Conservation (phyloP, 2,797 vertebrate species). For the Amphiprion clarkii region DNA sequence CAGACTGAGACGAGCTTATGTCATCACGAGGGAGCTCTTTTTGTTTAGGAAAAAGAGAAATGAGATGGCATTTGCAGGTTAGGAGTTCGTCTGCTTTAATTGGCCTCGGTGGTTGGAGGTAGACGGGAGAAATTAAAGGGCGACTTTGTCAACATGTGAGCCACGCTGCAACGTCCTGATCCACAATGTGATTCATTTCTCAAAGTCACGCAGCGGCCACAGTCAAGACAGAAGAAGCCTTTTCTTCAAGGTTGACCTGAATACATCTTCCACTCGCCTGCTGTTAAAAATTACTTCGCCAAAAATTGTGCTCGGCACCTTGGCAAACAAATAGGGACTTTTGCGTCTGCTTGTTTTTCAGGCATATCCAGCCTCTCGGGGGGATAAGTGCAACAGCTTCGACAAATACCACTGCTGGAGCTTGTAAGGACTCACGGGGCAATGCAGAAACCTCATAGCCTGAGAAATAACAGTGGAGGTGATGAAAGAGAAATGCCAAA, state of each 20-base stretch:
- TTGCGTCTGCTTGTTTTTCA: constrained; percentile 51
- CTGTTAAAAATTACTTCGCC: constrained; percentile 46
- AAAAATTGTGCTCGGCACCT: constrained; percentile 27
- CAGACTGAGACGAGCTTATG: constrained; percentile 20
- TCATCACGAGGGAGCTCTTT: constrained; percentile 6
- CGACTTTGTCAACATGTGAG: constrained; percentile 1
- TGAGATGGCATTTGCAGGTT: constrained; percentile 23
- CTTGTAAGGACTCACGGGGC: constrained; percentile 47
- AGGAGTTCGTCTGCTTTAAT: constrained; percentile 34
- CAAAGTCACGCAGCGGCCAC: constrained; percentile 23
- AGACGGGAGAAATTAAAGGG: constrained; percentile 2
- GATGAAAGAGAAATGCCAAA: constrained; percentile 56
- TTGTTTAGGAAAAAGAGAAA: constrained; percentile 1
- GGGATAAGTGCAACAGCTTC: constrained; percentile 54
- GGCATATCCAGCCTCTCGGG: constrained; percentile 56
- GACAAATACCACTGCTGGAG: constrained; percentile 56
- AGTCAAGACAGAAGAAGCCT: constrained; percentile 21
- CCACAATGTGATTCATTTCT: constrained; percentile 14
- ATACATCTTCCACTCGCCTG: constrained; percentile 45
- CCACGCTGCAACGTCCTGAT: not conserved
- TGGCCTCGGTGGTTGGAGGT: constrained; percentile 1
- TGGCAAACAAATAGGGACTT: constrained; percentile 56
- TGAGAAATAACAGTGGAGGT: constrained; percentile 42
- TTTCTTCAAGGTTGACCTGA: constrained; percentile 51
- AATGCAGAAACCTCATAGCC: constrained; percentile 36